phyloP scores from a whole-genome alignment of 2,113 vertebrate genomes.

The Chlorodrepanis virens region DNA sequence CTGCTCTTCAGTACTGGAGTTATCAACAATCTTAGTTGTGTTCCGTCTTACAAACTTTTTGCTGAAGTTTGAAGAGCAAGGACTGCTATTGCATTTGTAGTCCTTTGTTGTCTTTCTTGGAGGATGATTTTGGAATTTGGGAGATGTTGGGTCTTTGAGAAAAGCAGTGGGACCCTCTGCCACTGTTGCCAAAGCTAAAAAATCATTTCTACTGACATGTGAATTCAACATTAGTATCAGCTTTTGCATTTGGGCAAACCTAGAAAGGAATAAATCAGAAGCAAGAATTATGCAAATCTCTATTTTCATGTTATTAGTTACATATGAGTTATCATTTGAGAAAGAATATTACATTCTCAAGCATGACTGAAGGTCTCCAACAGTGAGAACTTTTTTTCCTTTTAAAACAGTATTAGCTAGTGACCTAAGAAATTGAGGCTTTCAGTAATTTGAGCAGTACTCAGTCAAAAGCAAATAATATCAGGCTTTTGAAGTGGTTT shows the following conservation, averaged over 20 bases:
- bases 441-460: not conserved
- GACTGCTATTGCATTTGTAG: not conserved
- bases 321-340: not conserved
- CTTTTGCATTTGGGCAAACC: not conserved
- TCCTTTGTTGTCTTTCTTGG: not conserved
- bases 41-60: not conserved
- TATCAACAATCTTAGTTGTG: not conserved
- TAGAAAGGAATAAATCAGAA: not conserved
- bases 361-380: not conserved
- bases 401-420: not conserved
- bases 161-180: not conserved
- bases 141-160: not conserved
- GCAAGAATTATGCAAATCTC: not conserved
- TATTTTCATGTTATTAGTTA: not conserved
- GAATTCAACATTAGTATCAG: not conserved
- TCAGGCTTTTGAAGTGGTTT: not conserved
- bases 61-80: not conserved
- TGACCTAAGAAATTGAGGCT: not conserved
- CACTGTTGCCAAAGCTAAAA: not conserved
- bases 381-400: not conserved
- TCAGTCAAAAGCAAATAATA: not conserved
- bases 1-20: not conserved
- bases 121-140: not conserved
- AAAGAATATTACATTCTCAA: not conserved
- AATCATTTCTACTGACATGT: not conserved